Base-by-base conservation (phyloP, 2,797 vertebrate genomes). In the Lagorchestes hirsutus region DNA sequence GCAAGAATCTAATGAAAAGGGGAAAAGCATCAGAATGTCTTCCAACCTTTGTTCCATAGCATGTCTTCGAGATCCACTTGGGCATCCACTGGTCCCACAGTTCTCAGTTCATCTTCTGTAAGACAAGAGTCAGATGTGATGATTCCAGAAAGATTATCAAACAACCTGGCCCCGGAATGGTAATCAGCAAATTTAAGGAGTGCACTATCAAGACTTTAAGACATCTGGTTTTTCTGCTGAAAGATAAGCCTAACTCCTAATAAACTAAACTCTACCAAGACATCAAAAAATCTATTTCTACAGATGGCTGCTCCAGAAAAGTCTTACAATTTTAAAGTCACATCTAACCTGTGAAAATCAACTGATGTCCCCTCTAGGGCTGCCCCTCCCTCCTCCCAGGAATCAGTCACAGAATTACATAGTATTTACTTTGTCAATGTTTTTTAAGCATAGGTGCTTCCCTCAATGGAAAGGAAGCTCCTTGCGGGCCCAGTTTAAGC, bases 41-140 rank as follows among this genome's bases (percentile, higher is more conserved):
- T 97, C 97, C 95, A 98, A 99, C 99, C 99, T 96, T 98, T 97
- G 93, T 99, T 98, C 99, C 99, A 99, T 95, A 97, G 98, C 99
- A 99, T 99, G 95, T 99, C 99, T 95, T 99, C 98, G 95, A 99
- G 98, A 96, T 59, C 93, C 27, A 99, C 96, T 10, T 98, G 98
- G 93, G 98, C 99, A 74, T 99, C 99, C 56, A 99, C 98, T 0
- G 99, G 99, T 99, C 99, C 99, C 58, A 98, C 98, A 96, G 99
- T 99, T 97, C 99, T 99, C 97, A 99, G 98, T 57, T 99, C 98
- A 91, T 97, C 97, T 94, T 99, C 99, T 99, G 97, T 74, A 97
- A 98, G 97, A 97, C 96, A 98, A 98, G 54, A 97, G 93, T 18
- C 24, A 93, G 24, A 98, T 46, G 62, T 91, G 95, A 74, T 14